Evolutionary conservation across 2,797 vertebrate genomes (phyloP), one percentile per base, ranked within the genome.

Genomic region (Thaleichthys pacificus): DNA sequence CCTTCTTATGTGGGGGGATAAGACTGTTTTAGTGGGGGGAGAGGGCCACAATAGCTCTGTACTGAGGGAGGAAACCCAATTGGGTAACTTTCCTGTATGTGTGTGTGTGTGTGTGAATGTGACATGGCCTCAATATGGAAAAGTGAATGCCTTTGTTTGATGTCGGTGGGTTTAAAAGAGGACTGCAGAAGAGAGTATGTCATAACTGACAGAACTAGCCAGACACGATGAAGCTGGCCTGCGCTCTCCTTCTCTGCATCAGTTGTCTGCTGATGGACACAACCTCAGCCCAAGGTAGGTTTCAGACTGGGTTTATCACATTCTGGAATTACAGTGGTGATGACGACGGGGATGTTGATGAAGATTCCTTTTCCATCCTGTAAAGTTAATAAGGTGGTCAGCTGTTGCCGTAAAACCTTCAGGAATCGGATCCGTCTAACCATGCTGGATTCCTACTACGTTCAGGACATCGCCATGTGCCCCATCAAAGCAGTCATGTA

Each of bases 401-500:
- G 0, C 42, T 0, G 88, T 42, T 93, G 91, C 81, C 68, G 61
- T 32, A 51, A 0, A 6, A 17, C 65, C 2, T 12, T 2, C 2
- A 0, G 5, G 0, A 88, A 73, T n/a, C 56, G 28, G 64, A 3
- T 88, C 69, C 17, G 1, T 0, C 12, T 32, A 38, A 21, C 69
- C 0, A 2, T 0, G 1, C 77, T 93, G 66, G 30, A 0, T 11
- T 28, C 0, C 0, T 93, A 92, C 64, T 86, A 73, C 6, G 0
- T 4, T 2, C 88, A 93, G 63, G 0, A 5, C 0, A 30, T 0
- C 0, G 5, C 82, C 0, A 0, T 78, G 0, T 92, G 91, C 64
- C 0, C n/a, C 6, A 2, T 86, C 9, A 0, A 57, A 0, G 90
- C 78, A 73, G 84, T 92, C 17, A 85, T 88, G 92, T 93, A 83